Percentiles rank a stretch among this genome's conserved stretches.
Evolutionary conservation across 1,140 invertebrate genomes (phyloP).

Genomic region (Sinella curviseta): DNA sequence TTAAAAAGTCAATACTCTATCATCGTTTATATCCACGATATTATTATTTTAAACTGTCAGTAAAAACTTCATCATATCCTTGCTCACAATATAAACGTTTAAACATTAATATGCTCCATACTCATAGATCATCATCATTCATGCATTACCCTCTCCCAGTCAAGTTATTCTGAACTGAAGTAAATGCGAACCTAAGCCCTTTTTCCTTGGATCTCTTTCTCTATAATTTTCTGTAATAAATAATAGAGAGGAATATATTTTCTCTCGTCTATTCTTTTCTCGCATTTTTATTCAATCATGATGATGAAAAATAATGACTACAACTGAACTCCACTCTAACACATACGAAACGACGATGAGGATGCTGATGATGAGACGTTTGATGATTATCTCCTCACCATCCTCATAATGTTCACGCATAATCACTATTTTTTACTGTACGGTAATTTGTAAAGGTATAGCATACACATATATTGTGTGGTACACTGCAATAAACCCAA

Average conservation of each 20-base stretch:
- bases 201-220: background rate
- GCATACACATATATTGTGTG: too few species aligned
- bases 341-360: too few species aligned
- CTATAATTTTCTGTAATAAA: constrained; percentile 17
- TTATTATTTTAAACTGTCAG: too few species aligned
- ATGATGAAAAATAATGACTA: constrained; percentile 1
- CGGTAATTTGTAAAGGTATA: too few species aligned
- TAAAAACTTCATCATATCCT: too few species aligned
- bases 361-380: background rate
- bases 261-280: background rate
- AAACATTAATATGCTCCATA: too few species aligned
- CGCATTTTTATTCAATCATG: background rate
- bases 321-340: background rate
- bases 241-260: background rate
- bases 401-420: background rate
- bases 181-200: background rate
- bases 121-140: too few species aligned
- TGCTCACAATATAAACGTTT: too few species aligned
- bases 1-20: too few species aligned
- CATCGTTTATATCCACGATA: too few species aligned
- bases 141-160: background rate
- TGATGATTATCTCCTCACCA: background rate
- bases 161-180: background rate
- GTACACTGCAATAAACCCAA: too few species aligned
- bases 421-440: background rate